Base-by-base conservation (phyloP, 2,888 invertebrate genomes). In the Microctonus brassicae region DNA sequence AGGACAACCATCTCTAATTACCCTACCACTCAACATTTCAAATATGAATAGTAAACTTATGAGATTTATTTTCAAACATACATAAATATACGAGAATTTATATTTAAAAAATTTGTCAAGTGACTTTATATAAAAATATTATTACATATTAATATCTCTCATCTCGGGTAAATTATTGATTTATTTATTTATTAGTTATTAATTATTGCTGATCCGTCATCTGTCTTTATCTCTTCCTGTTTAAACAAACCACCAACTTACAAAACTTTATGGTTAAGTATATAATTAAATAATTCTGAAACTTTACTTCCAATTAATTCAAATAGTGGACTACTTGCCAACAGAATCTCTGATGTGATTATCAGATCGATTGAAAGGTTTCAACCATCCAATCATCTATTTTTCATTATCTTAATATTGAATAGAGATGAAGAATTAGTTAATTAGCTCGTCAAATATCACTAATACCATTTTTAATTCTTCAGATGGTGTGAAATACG, bases 221-320 rank as follows among this genome's bases (percentile, higher is more conserved):
- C n/a, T n/a, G n/a, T n/a, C n/a, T n/a, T n/a, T n/a, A n/a, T n/a
- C n/a, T n/a, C n/a, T n/a, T n/a, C n/a, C 7, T 47, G 17, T 47
- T 20, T 20, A 17, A 47, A 39, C 6, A n/a, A n/a, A 39, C n/a
- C n/a, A 39, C n/a, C n/a, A 39, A 39, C 20, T 20, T 61, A 29
- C 58, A 67, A 62, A 39, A 24, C 63, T 29, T 42, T 5, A 42
- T 64, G 64, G 36, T 53, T 58, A 39, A 60, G 53, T 52, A 61
- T 66, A 22, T 70, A 69, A 70, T 73, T 73, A 75, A 67, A 70
- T 71, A 73, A 78, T 81, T 80, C 79, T 80, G 76, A 76, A 70
- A 75, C 76, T 76, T 80, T 80, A 83, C 82, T 82, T 79, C 78
- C 79, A 79, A 80, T 77, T 77, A 77, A 81, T 78, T 80, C 76